Evolutionary conservation across 2,797 vertebrate species (phyloP).

Genomic region (Malacoraja senta): DNA sequence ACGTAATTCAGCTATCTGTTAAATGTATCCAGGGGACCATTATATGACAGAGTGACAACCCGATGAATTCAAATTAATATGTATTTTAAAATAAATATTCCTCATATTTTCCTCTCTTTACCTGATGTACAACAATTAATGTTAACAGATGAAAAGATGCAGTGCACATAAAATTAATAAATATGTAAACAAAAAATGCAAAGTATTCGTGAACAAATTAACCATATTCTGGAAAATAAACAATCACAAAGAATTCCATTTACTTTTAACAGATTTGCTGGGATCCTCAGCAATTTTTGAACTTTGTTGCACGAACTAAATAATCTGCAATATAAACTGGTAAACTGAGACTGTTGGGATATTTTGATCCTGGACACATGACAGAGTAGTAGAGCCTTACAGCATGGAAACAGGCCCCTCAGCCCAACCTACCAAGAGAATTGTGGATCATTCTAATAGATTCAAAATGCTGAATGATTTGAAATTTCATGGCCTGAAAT

Average conservation of each 20-base stretch:
- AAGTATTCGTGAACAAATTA: neutral
- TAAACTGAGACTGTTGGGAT: neutral
- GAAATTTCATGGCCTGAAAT: too few relatives aligned
- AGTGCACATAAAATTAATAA: neutral
- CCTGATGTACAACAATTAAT: neutral
- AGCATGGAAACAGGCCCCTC: too few relatives aligned
- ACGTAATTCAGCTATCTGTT: neutral
- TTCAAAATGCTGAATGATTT: neutral
- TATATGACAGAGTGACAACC: neutral
- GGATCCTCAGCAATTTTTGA: neutral
- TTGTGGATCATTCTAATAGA: neutral
- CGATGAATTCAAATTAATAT: neutral
- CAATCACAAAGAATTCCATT: neutral
- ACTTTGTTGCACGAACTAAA: neutral
- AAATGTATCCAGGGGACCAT: neutral
- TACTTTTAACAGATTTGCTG: neutral
- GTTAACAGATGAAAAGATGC: conserved; percentile 10
- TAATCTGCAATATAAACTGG: neutral
- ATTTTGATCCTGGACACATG: neutral
- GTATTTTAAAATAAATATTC: conserved; percentile 5
- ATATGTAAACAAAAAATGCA: neutral
- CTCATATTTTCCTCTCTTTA: neutral
- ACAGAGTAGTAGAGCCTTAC: too few relatives aligned
- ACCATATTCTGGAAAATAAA: neutral
- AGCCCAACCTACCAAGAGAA: neutral